Evolutionary conservation across 2,797 vertebrate species (phyloP), one percentile per base, ranked within the genome.

Genomic region (Macropodus opercularis): DNA sequence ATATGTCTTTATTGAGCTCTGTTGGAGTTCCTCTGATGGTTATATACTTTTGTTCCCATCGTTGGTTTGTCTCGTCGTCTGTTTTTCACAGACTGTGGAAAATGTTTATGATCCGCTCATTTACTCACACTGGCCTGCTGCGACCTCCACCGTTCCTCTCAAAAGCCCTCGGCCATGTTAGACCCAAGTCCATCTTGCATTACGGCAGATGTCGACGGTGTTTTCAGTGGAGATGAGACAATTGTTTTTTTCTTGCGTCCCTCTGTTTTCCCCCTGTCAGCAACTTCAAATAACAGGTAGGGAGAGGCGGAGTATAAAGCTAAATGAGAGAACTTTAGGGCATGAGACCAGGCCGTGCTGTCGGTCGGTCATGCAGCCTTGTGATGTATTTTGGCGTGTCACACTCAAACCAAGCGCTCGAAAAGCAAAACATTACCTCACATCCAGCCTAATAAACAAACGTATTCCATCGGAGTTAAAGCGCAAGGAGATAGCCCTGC

Each of bases 381-480:
- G 13, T 50, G 59, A 63, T 34, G 32, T 56, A 56, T 52, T 47
- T 63, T 71, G 69, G 61, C 70, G 29, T 22, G 42, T 77, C 38
- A 19, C 6, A 26, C 59, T 76, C 19, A 62, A 74, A 67, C 34
- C 6, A n/a, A 63, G 41, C 18, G 40, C 58, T 79, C 66, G 52
- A 48, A 69, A 81, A 78, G 59, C 67, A 78, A 86, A 88, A 85
- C 86, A 89, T 89, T 69, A 89, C 83, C 76, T 90, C 86, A 88
- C 57, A n/a, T 36, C 15, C 38, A 17, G 57, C 63, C 53, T 49
- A 65, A 85, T 84, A 82, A 79, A 73, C 57, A 79, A 77, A 68
- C 47, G 4, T 5, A 34, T 52, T 62, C 67, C 53, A 43, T 76
- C 59, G 31, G 54, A 67, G 63, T 67, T 56, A 63, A 49, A 54